Conservation (phyloP, 2,113 vertebrate genomes). For the Oncorhynchus clarkii region DNA sequence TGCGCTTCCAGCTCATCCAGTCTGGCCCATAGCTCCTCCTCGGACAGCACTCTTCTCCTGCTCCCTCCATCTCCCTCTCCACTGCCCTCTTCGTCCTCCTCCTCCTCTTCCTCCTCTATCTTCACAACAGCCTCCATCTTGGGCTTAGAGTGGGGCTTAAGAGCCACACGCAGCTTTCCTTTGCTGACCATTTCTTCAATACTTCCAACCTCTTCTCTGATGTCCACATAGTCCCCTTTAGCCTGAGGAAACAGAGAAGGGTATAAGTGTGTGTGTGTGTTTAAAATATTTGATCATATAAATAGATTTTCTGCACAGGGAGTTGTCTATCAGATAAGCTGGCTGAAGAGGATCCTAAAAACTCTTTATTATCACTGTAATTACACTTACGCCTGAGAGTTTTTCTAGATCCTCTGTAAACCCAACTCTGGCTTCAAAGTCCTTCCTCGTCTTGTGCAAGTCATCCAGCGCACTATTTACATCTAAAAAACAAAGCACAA, state of each 20-base stretch:
- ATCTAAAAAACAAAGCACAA: conserved; percentile 73
- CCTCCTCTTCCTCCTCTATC: conserved; percentile 60
- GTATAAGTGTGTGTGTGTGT: background rate
- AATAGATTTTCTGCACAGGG: too few species aligned
- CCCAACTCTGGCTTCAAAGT: conserved; percentile 86
- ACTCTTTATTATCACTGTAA: too few species aligned
- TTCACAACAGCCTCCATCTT: conserved; percentile 76
- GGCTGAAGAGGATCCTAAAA: too few species aligned
- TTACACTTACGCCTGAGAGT: conserved; percentile 77
- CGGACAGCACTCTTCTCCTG: conserved; percentile 65
- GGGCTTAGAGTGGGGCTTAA: conserved; percentile 88
- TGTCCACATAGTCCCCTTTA: conserved; percentile 85
- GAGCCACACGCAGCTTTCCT: conserved; percentile 86
- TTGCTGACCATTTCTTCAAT: conserved; percentile 65
- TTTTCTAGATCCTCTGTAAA: conserved; percentile 85
- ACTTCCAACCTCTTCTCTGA: conserved; percentile 80
- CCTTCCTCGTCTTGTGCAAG: conserved; percentile 85
- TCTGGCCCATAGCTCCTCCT: conserved; percentile 87
- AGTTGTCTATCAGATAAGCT: too few species aligned
- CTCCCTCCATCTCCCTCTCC: conserved; percentile 24
- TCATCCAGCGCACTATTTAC: conserved; percentile 85
- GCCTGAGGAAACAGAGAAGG: conserved; percentile 65
- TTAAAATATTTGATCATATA: too few species aligned
- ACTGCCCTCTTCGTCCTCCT: conserved; percentile 53
- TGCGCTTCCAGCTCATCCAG: conserved; percentile 88